phyloP scores from a whole-genome alignment of 2,797 vertebrate genomes.

The Smutsia temminckii region DNA sequence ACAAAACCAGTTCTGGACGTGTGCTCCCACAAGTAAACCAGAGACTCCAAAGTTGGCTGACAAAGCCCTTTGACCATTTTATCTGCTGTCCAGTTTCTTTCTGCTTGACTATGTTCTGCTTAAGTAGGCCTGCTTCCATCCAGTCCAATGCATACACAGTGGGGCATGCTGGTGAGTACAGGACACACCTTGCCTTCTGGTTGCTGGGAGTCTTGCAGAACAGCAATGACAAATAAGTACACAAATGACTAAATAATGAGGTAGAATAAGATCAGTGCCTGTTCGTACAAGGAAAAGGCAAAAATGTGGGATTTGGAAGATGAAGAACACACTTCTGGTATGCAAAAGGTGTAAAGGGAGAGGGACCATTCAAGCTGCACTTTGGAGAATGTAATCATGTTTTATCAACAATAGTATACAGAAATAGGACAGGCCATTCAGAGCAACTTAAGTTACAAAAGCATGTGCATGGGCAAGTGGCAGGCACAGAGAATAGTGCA shows the following conservation, averaged over 20 bases:
- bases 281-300: neutral
- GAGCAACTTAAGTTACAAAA: neutral
- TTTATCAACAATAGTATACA: neutral
- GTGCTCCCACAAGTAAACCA: neutral
- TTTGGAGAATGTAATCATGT: neutral
- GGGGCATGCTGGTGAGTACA: neutral
- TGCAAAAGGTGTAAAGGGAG: no score
- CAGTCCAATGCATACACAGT: neutral
- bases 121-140: neutral
- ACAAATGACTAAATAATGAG: neutral
- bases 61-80: neutral
- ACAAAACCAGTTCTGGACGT: neutral
- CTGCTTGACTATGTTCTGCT: neutral
- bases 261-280: neutral
- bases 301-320: neutral
- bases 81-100: neutral
- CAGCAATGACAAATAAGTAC: neutral
- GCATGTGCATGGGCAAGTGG: neutral
- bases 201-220: neutral
- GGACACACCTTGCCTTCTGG: neutral
- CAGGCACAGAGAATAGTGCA: neutral
- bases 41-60: neutral
- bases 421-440: neutral
- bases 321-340: neutral
- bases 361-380: neutral